Percentiles rank a stretch among this genome's conserved stretches.
These are phyloP conservation scores for Catocala nupta DNA, from an alignment of 2,888 invertebrate species.

Conservation along the genomic window DNA sequence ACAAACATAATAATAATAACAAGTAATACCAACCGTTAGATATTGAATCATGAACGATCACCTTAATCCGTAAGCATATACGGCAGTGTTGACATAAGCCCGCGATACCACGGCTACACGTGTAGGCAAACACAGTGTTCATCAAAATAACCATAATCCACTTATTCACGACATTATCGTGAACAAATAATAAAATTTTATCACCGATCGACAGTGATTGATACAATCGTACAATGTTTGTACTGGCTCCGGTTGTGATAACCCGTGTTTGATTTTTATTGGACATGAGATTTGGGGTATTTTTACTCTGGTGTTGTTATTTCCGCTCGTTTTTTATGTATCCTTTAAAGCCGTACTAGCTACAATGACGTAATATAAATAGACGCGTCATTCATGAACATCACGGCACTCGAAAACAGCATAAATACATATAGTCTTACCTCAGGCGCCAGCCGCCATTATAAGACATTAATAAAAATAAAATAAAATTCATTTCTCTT, in stretches of 20 bases:
- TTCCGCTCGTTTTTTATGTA: slow-evolving; percentile 13
- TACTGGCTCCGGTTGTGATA: slow-evolving; percentile 41
- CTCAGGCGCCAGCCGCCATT: no score
- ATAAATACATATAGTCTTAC: no score
- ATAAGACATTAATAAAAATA: no score
- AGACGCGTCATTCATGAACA: no score
- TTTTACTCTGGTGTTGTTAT: slow-evolving; percentile 12
- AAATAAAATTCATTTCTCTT: no score
- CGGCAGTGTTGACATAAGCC: slow-evolving; percentile 48
- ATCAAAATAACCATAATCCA: slow-evolving; percentile 76
- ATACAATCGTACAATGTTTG: slow-evolving; percentile 54
- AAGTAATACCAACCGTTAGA: slow-evolving; percentile 26
- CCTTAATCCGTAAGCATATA: slow-evolving; percentile 50
- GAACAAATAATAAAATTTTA: slow-evolving; percentile 55
- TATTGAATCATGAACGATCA: slow-evolving; percentile 46
- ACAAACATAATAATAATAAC: slow-evolving; percentile 45
- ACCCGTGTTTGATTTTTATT: slow-evolving; percentile 35
- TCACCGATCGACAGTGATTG: slow-evolving; percentile 68
- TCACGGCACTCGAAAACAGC: no score
- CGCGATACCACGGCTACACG: slow-evolving; percentile 64
- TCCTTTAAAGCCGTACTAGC: not conserved
- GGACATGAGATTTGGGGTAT: slow-evolving; percentile 11
- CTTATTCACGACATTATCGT: slow-evolving; percentile 73
- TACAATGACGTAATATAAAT: no score
- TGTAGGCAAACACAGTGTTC: slow-evolving; percentile 71